A percentile compares a stretch with the other conserved stretches of the same genome.
phyloP scores from a whole-genome alignment of 2,797 vertebrate genomes.

The Philypnodon macrostomus region DNA sequence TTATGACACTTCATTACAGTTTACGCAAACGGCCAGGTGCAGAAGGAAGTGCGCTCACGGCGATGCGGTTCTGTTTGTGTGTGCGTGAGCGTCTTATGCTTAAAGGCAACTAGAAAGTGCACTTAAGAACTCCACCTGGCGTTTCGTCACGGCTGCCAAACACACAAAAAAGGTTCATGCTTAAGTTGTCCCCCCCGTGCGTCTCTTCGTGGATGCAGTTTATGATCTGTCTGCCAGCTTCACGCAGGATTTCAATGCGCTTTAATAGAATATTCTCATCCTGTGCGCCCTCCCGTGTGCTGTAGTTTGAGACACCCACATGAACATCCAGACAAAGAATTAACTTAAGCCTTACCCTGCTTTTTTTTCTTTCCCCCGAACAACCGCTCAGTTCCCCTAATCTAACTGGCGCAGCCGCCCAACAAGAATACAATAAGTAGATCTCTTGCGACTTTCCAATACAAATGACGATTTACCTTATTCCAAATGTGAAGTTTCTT shows the following conservation, averaged over 20 bases:
- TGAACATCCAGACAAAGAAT: conserved; percentile 28
- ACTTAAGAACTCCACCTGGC: not conserved
- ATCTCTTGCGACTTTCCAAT: no score
- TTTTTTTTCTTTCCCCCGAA: not conserved
- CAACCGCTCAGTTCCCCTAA: conserved; percentile 11
- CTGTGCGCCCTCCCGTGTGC: not conserved
- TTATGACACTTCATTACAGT: conserved; percentile 1
- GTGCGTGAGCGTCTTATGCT: not conserved
- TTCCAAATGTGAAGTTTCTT: conserved; percentile 8
- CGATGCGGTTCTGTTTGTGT: not conserved
- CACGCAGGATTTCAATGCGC: conserved; percentile 27
- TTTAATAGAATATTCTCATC: conserved; percentile 1
- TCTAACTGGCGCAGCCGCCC: conserved; percentile 20
- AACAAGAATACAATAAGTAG: not conserved
- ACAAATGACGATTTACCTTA: conserved; percentile 50
- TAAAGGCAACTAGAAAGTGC: not conserved
- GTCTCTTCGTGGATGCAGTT: conserved; percentile 2
- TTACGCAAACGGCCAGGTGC: not conserved
- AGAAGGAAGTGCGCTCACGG: conserved; percentile 5
- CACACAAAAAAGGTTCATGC: not conserved
- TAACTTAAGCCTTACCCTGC: conserved; percentile 11
- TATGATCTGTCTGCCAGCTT: not conserved
- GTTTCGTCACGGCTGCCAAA: not conserved
- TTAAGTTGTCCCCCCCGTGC: not conserved
- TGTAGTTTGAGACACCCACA: conserved; percentile 2